Evolutionary conservation across 2,113 vertebrate genomes (phyloP), one percentile per base, ranked within the genome.

Genomic region (Eudorcas thomsonii): DNA sequence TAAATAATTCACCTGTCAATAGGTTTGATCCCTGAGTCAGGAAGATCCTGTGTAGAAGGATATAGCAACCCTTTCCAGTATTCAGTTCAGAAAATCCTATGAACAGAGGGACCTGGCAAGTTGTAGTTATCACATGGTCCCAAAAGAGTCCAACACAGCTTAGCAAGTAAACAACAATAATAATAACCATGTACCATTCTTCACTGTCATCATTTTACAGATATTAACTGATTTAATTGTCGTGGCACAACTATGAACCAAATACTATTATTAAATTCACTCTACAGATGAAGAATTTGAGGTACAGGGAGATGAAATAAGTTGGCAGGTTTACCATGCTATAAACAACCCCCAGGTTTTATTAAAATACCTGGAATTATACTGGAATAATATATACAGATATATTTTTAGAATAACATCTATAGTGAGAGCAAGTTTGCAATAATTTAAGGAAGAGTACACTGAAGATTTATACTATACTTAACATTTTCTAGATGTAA

Each of bases 401-500:
- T 28, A 12, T 82, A 33, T 87, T 94, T 90, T 39, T 14, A 91
- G 43, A 96, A 78, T 81, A 71, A 14, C n/a, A 96, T 33, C 48
- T 60, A 78, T 7, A 92, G 15, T 39, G 17, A 64, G 15, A 88
- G 3, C 0, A 77, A 91, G 25, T 88, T 55, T 94, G 43, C 74
- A 96, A 87, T 92, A 62, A 80, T 92, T 96, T 97, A 91, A 64
- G 19, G 5, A 89, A 7, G 7, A 43, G 11, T 50, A 82, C 50
- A 54, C 74, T 90, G 28, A 90, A 62, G 21, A 36, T 60, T 89
- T 55, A 91, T 23, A 25, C 2, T 13, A 9, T 83, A 81, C 9
- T 90, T 59, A 88, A 95, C 26, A 77, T 94, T 57, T 33, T 45
- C 30, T 96, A 89, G 92, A 87, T 74, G 9, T 84, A 95, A 91